These are phyloP conservation scores for Parotia lawesii DNA, from an alignment of 2,113 vertebrate genomes.

Conservation along the genomic window DNA sequence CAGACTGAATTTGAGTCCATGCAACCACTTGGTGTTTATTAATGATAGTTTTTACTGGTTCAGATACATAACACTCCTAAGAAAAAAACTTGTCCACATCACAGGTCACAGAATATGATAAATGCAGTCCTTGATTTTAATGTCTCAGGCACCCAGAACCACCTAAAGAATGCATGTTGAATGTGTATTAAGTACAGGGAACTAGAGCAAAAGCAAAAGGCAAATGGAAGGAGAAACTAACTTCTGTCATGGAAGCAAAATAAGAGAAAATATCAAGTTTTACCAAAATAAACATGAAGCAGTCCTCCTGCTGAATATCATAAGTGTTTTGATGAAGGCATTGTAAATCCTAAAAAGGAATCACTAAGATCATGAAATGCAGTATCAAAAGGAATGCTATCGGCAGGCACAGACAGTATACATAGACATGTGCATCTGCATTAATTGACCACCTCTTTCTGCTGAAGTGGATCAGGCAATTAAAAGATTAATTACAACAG, in stretches of 20 bases:
- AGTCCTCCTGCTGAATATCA: neutral
- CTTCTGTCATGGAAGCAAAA: neutral
- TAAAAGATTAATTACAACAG: conserved; percentile 51
- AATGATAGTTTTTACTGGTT: neutral
- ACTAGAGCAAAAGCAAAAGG: neutral
- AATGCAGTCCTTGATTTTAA: neutral
- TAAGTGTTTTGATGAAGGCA: neutral
- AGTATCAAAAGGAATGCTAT: neutral
- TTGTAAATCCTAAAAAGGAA: neutral
- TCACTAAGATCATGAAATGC: neutral
- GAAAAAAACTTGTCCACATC: neutral
- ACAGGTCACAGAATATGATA: neutral
- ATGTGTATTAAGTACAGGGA: neutral
- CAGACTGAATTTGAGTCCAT: neutral
- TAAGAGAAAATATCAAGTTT: neutral
- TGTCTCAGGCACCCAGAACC: neutral
- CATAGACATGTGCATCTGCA: neutral
- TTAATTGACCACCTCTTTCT: conserved; percentile 24
- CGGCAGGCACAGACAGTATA: neutral
- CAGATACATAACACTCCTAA: neutral
- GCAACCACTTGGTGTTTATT: neutral
- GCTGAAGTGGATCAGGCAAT: neutral
- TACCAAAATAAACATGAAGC: neutral
- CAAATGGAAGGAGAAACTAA: neutral
- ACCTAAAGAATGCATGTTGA: neutral